A percentile compares a stretch with the other conserved stretches of the same genome.
These are phyloP conservation scores for Drosophila ficusphila DNA, from an alignment of 1,140 invertebrate genomes.

Conservation along the genomic window DNA sequence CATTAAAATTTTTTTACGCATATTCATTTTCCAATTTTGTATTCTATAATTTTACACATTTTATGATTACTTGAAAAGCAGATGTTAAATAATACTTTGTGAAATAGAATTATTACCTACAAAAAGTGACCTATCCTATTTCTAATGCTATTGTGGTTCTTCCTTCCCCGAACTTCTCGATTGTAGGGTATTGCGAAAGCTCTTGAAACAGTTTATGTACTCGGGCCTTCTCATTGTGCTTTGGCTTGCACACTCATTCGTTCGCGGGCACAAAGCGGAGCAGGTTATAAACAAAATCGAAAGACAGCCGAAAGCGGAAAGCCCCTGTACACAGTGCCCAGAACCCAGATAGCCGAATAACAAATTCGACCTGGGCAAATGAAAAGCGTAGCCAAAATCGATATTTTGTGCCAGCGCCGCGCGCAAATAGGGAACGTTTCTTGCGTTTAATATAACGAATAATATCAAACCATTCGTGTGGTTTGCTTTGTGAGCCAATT, in stretches of 20 bases:
- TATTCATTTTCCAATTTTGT: no score
- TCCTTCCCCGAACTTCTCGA: neutral
- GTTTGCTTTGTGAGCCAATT: neutral
- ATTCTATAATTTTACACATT: no score
- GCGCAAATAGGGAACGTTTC: slow-evolving; percentile 20
- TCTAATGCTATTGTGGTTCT: no score
- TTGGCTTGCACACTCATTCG: slow-evolving; percentile 15
- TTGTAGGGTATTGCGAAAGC: slow-evolving; percentile 56
- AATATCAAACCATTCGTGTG: neutral
- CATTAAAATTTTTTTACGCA: no score
- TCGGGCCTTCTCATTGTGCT: neutral
- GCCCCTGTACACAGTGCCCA: slow-evolving; percentile 24
- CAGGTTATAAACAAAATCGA: slow-evolving; percentile 81
- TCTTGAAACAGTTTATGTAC: slow-evolving; percentile 35
- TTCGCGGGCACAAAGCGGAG: slow-evolving; percentile 55
- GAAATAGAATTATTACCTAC: no score
- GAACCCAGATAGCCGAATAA: slow-evolving; percentile 52
- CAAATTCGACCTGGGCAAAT: slow-evolving; percentile 55
- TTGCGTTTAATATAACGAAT: neutral
- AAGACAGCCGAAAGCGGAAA: slow-evolving; percentile 63
- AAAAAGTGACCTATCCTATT: no score
- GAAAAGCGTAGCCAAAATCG: slow-evolving; percentile 65
- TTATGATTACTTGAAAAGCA: no score
- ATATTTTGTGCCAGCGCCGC: slow-evolving; percentile 66
- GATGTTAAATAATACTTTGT: no score